Evolutionary conservation across 2,888 invertebrate species (phyloP).

Genomic region (Papilio elwesi): DNA sequence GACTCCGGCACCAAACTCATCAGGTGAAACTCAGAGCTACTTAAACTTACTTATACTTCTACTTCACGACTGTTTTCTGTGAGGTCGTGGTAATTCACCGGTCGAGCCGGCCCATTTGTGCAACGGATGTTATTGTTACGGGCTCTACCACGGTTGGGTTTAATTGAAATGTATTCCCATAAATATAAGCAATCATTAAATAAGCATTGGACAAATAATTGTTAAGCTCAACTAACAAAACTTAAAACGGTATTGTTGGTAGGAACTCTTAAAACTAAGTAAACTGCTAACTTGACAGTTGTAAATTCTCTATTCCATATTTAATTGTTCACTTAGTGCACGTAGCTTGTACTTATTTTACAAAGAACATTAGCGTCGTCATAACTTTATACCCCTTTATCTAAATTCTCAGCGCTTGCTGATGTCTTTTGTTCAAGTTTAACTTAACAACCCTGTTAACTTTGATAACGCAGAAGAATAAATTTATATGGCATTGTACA

Average conservation of each 20-base stretch:
- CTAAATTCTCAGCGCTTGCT: conserved; percentile 74
- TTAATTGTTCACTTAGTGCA: conserved; percentile 14
- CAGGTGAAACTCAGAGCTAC: too few relatives aligned
- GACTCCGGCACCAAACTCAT: too few relatives aligned
- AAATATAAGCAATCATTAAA: too few relatives aligned
- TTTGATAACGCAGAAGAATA: conserved; percentile 28
- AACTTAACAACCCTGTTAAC: conserved; percentile 33
- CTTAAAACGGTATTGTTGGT: not conserved
- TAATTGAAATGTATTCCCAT: too few relatives aligned
- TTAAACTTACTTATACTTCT: too few relatives aligned
- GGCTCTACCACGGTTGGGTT: too few relatives aligned
- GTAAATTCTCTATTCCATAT: not conserved
- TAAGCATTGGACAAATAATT: too few relatives aligned
- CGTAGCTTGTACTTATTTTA: conserved; percentile 56
- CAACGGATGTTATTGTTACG: too few relatives aligned
- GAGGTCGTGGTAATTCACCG: too few relatives aligned
- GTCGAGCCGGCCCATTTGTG: too few relatives aligned
- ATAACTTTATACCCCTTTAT: conserved; percentile 79
- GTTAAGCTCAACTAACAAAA: too few relatives aligned
- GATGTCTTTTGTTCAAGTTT: conserved; percentile 67
- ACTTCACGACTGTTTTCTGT: too few relatives aligned
- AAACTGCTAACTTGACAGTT: conserved; percentile 4
- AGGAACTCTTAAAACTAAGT: not conserved
- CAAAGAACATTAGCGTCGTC: conserved; percentile 68
- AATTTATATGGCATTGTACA: conserved; percentile 27